Percentiles rank a stretch among this genome's conserved stretches.
Conservation (phyloP, 2,113 vertebrate genomes). For the Gallinago media region DNA sequence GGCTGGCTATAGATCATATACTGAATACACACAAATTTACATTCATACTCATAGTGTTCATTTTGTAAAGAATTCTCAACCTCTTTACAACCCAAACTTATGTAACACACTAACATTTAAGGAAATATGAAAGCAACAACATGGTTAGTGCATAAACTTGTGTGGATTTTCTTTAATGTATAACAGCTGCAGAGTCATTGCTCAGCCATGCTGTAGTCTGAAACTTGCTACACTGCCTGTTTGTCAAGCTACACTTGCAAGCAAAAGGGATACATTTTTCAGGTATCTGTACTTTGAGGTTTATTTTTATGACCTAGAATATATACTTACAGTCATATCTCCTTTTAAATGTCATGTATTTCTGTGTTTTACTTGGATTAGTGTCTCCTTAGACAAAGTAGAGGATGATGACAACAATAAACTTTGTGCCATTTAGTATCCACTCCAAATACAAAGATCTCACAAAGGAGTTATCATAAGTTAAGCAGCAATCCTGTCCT, state of each 20-base stretch:
- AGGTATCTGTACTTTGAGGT: background rate
- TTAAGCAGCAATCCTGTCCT: background rate
- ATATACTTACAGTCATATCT: background rate
- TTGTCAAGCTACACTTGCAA: background rate
- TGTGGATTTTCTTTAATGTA: background rate
- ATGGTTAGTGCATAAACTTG: background rate
- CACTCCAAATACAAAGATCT: constrained; percentile 5
- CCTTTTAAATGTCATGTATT: background rate
- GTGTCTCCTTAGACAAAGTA: background rate
- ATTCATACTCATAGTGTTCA: background rate
- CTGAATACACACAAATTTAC: background rate
- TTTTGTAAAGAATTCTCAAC: background rate
- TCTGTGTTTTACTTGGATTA: background rate
- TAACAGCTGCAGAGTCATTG: background rate
- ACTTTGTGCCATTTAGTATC: background rate
- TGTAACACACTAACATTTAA: background rate
- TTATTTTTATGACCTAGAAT: background rate
- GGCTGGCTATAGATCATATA: background rate
- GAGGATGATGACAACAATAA: background rate
- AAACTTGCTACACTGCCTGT: background rate
- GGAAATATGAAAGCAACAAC: background rate
- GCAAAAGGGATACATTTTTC: background rate
- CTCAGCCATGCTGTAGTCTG: background rate
- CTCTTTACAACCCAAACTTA: background rate
- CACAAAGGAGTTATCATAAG: background rate